These are phyloP conservation scores for Caenorhabditis japonica DNA, from an alignment of 2,888 invertebrate species.

Conservation along the genomic window DNA sequence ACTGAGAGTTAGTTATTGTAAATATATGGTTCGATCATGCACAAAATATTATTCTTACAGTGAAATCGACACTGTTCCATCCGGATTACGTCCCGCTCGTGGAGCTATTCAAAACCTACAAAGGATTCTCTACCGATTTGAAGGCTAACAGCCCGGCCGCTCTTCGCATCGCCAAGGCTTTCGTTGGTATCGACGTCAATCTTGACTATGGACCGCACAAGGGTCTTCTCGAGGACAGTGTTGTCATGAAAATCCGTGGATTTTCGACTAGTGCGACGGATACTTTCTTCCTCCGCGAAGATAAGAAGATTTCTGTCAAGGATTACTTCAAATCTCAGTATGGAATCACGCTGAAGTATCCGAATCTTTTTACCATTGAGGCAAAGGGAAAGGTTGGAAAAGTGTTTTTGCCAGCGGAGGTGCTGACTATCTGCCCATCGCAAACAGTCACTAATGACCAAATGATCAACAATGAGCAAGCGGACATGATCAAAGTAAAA, in stretches of 20 bases:
- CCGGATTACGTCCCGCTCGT: conserved; percentile 17
- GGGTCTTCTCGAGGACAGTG: conserved; percentile 20
- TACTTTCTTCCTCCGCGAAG: not conserved
- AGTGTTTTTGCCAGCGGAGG: conserved; percentile 18
- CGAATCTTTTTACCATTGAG: conserved; percentile 29
- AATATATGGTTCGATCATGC: not conserved
- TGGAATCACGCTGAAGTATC: conserved; percentile 20
- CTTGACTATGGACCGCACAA: conserved; percentile 18
- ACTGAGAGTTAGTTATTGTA: conserved; percentile 24
- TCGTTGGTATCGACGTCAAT: conserved; percentile 18
- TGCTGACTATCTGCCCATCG: conserved; percentile 19
- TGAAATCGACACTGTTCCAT: conserved; percentile 40
- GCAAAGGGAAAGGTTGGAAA: conserved; percentile 23
- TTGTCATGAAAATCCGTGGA: conserved; percentile 25
- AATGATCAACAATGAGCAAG: conserved; percentile 46
- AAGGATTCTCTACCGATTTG: not conserved
- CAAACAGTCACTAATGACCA: conserved; percentile 37
- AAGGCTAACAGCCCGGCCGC: conserved; percentile 3
- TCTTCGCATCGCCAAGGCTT: conserved; percentile 18
- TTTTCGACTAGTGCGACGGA: conserved; percentile 5
- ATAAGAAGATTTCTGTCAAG: not conserved
- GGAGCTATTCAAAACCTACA: conserved; percentile 6
- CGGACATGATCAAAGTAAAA: conserved; percentile 36
- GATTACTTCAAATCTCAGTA: conserved; percentile 32
- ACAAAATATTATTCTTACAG: conserved; percentile 6